These are phyloP conservation scores for Colletes latitarsis DNA, from an alignment of 1,140 invertebrate genomes.

Conservation along the genomic window DNA sequence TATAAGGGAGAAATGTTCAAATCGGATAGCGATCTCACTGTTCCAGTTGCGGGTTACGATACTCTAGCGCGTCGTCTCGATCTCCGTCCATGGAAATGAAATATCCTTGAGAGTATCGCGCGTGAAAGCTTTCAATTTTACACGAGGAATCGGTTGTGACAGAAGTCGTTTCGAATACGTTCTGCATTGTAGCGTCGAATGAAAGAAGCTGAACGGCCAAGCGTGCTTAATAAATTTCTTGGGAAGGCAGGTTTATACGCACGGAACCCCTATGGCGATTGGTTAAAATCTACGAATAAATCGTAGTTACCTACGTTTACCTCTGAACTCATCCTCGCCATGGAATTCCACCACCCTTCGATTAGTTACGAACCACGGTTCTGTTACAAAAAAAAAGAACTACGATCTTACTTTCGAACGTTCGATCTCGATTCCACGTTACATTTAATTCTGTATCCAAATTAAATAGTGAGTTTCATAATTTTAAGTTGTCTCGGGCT, in stretches of 20 bases:
- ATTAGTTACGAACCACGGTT: not conserved
- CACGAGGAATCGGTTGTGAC: constrained; percentile 27
- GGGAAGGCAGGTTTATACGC: constrained; percentile 39
- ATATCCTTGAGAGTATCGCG: constrained; percentile 3
- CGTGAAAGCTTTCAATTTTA: constrained; percentile 25
- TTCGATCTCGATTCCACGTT: too few species aligned
- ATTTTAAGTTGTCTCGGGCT: too few species aligned
- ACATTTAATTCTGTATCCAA: too few species aligned
- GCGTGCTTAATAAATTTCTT: constrained; percentile 48
- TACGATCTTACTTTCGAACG: not conserved
- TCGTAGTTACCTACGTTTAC: too few species aligned
- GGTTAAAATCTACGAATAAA: constrained; percentile 52
- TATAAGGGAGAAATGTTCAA: too few species aligned
- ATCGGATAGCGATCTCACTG: not conserved
- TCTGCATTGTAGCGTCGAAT: constrained; percentile 36
- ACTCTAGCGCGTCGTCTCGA: not conserved
- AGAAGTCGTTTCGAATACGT: constrained; percentile 42
- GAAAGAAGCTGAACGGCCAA: constrained; percentile 7
- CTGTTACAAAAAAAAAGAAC: not conserved
- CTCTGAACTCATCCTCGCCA: constrained; percentile 13
- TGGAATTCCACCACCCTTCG: constrained; percentile 5
- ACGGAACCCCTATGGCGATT: constrained; percentile 51
- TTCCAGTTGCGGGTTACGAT: not conserved
- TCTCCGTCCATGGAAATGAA: not conserved
- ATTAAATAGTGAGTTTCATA: too few species aligned